A percentile compares a stretch with the other conserved stretches of the same genome.
These are phyloP conservation scores for Lasius platythorax DNA, from an alignment of 2,888 invertebrate species.

Conservation along the genomic window DNA sequence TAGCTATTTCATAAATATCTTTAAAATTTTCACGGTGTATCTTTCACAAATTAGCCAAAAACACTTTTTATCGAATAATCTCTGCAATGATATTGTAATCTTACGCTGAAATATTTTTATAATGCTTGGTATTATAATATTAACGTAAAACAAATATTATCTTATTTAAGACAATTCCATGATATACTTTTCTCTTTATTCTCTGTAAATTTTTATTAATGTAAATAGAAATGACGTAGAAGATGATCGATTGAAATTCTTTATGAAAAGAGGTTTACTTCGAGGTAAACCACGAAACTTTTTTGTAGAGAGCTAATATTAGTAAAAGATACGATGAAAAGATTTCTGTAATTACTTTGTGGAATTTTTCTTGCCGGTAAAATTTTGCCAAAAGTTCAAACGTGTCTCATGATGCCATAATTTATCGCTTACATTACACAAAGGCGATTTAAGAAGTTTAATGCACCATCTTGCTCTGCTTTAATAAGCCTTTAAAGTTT, in stretches of 20 bases:
- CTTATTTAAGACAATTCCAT: neutral
- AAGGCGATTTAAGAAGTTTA: slow-evolving; percentile 21
- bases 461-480: slow-evolving; percentile 15
- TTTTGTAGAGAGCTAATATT: slow-evolving; percentile 12
- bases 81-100: neutral
- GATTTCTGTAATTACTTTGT: slow-evolving; percentile 36
- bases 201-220: neutral
- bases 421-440: slow-evolving; percentile 43
- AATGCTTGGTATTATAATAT: neutral
- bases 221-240: neutral
- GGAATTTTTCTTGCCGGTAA: slow-evolving; percentile 33
- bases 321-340: neutral
- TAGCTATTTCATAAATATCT: neutral
- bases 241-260: slow-evolving; percentile 16
- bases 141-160: neutral
- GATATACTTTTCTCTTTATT: neutral
- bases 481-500: slow-evolving; percentile 50
- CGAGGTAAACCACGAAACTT: slow-evolving; percentile 14
- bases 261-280: slow-evolving; percentile 5
- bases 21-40: neutral
- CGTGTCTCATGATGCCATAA: slow-evolving; percentile 13
- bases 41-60: neutral
- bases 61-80: neutral
- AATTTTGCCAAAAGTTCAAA: slow-evolving; percentile 32
- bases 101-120: neutral